Evolutionary conservation across 2,113 vertebrate species (phyloP).

Genomic region (Myotis lucifugus): DNA sequence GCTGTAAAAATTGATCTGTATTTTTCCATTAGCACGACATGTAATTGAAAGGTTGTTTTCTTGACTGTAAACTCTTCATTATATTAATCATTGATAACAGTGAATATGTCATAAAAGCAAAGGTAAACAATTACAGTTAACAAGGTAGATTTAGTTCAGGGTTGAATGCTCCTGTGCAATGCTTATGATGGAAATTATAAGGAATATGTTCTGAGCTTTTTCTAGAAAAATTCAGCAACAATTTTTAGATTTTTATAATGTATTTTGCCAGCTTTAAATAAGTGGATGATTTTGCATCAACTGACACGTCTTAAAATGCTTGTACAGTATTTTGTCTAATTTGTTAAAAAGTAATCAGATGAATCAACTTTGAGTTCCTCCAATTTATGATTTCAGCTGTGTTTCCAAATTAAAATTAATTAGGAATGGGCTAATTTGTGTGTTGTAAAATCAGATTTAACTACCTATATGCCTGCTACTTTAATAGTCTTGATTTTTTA

Average conservation of each 20-base stretch:
- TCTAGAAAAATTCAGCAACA: not conserved
- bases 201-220: not conserved
- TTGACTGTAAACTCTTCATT: not conserved
- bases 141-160: not conserved
- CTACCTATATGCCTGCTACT: not conserved
- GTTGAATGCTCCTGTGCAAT: not conserved
- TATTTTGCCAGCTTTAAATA: not conserved
- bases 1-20: not conserved
- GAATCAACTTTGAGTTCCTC: not conserved
- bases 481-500: not conserved
- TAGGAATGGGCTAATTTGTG: not conserved
- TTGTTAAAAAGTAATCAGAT: not conserved
- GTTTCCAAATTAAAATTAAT: constrained; percentile 53
- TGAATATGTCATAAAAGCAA: not conserved
- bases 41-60: not conserved
- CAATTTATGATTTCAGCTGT: constrained; percentile 13
- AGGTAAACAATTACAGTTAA: not conserved
- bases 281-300: not conserved
- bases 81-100: not conserved
- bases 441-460: not conserved
- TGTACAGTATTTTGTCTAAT: not conserved
- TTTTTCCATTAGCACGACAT: not conserved
- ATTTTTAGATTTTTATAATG: not conserved
- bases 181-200: not conserved
- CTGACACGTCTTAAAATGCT: not conserved